Conservation (phyloP, 2,888 invertebrate genomes). For the Pilophorus perplexus region DNA sequence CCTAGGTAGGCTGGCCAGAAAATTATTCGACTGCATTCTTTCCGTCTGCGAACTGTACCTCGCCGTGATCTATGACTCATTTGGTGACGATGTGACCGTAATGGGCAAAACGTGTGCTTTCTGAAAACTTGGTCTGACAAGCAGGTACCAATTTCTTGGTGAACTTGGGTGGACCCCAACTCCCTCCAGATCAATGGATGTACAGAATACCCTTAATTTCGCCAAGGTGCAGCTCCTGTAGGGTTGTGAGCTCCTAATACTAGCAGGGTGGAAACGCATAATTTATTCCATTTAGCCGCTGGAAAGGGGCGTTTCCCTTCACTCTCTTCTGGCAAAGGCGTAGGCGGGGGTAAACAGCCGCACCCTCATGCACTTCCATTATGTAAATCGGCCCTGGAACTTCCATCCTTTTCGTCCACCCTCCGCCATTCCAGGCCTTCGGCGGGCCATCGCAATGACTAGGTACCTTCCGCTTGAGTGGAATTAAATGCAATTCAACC, state of each 20-base stretch:
- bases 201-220: slow-evolving; percentile 21
- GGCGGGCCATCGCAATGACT: too few relatives aligned
- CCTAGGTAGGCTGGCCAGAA: too few relatives aligned
- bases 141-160: too few relatives aligned
- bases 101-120: too few relatives aligned
- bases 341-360: neutral
- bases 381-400: slow-evolving; percentile 23
- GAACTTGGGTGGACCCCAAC: too few relatives aligned
- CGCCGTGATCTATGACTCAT: too few relatives aligned
- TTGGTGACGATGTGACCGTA: too few relatives aligned
- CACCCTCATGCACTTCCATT: slow-evolving; percentile 32
- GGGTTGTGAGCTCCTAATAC: slow-evolving; percentile 26
- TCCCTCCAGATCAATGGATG: too few relatives aligned
- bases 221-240: slow-evolving; percentile 11
- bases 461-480: neutral
- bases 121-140: too few relatives aligned
- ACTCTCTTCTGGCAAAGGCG: neutral
- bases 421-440: too few relatives aligned
- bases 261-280: slow-evolving; percentile 36
- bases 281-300: slow-evolving; percentile 34
- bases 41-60: too few relatives aligned
- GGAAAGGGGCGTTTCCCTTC: slow-evolving; percentile 8
- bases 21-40: too few relatives aligned
- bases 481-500: slow-evolving; percentile 8
- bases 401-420: neutral